These are phyloP conservation scores for Diuraphis noxia DNA, from an alignment of 1,140 invertebrate species.

Conservation along the genomic window DNA sequence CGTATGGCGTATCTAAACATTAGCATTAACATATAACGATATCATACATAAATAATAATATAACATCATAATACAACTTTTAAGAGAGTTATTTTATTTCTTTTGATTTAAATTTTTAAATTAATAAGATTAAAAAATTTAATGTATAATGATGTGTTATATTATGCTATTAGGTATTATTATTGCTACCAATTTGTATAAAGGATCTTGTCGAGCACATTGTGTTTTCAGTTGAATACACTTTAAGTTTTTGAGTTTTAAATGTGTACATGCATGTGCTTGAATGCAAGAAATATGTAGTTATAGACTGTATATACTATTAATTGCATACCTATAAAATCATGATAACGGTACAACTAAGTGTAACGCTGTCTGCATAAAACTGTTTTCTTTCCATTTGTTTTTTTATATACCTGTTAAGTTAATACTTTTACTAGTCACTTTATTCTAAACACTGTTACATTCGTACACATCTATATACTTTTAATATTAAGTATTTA, in stretches of 20 bases:
- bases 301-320: neutral
- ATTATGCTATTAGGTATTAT: neutral
- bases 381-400: neutral
- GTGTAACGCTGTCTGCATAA: neutral
- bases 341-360: neutral
- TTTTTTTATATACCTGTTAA: neutral
- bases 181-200: neutral
- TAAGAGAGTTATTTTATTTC: neutral
- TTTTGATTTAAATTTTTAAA: neutral
- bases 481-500: neutral
- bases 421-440: neutral
- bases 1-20: too few species aligned
- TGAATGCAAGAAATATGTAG: neutral
- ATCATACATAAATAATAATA: too few species aligned
- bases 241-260: neutral
- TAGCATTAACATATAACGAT: too few species aligned
- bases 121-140: neutral
- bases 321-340: slow-evolving; percentile 6
- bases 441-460: neutral
- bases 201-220: neutral
- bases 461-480: neutral
- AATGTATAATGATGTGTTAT: neutral
- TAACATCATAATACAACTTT: neutral
- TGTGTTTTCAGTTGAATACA: neutral
- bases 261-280: neutral